A percentile compares a stretch with the other conserved stretches of the same genome.
Evolutionary conservation across 2,113 vertebrate species (phyloP).

Genomic region (Sorex araneus): DNA sequence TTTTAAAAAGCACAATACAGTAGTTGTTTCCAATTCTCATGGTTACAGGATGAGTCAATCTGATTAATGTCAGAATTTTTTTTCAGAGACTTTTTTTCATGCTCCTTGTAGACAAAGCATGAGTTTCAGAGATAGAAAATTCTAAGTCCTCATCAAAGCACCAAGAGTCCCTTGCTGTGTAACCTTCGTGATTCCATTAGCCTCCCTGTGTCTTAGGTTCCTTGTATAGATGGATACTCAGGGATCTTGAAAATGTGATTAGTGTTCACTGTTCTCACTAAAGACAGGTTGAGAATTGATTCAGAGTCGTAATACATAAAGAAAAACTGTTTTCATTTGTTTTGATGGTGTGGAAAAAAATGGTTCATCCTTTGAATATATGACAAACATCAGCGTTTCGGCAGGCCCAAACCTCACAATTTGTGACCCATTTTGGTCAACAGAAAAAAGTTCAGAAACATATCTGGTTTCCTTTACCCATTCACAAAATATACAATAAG

Average conservation of each 20-base stretch:
- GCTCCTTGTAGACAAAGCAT: slow-evolving; percentile 32
- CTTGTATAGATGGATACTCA: background rate
- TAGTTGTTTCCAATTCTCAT: slow-evolving; percentile 69
- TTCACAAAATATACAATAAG: background rate
- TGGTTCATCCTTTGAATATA: background rate
- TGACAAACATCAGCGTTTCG: slow-evolving; percentile 11
- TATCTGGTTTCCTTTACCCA: slow-evolving; percentile 13
- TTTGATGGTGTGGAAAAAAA: slow-evolving; percentile 24
- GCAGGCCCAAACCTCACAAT: background rate
- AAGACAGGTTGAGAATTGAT: slow-evolving; percentile 18
- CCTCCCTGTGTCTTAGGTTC: slow-evolving; percentile 10
- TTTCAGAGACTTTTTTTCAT: slow-evolving; percentile 29
- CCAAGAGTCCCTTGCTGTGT: background rate
- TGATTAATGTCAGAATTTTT: slow-evolving; percentile 47
- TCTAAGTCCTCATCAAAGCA: slow-evolving; percentile 33
- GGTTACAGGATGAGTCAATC: slow-evolving; percentile 63
- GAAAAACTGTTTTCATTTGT: slow-evolving; percentile 18
- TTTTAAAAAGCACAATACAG: background rate
- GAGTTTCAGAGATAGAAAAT: slow-evolving; percentile 38
- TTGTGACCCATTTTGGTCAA: background rate
- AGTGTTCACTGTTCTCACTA: slow-evolving; percentile 47
- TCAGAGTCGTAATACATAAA: slow-evolving; percentile 5
- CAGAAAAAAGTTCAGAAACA: slow-evolving; percentile 27
- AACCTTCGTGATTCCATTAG: background rate
- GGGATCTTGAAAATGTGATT: background rate